These are phyloP conservation scores for Spea bombifrons DNA, from an alignment of 2,113 vertebrate genomes.

Conservation along the genomic window DNA sequence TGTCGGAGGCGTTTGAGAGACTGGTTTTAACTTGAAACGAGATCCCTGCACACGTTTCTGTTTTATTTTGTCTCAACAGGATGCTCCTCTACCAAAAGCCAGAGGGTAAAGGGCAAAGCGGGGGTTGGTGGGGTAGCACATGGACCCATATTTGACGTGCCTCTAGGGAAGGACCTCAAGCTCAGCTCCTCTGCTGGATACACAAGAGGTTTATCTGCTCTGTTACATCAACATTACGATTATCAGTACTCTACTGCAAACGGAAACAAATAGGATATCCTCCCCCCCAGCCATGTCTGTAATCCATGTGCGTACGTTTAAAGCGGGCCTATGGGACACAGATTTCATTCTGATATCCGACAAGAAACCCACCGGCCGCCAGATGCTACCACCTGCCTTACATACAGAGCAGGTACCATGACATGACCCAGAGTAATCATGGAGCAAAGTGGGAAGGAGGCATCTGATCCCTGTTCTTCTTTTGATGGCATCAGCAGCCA, in stretches of 20 bases:
- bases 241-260: conserved; percentile 67
- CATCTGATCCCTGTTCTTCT: no score
- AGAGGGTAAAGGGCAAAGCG: conserved; percentile 11
- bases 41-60: conserved; percentile 8
- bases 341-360: no score
- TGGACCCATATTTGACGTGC: background rate
- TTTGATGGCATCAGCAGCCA: no score
- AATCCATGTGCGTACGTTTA: conserved; percentile 8
- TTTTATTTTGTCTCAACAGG: conserved; percentile 35
- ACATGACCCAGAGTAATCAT: no score
- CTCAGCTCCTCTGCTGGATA: conserved; percentile 30
- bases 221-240: conserved; percentile 61
- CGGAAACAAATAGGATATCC: conserved; percentile 72
- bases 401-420: no score
- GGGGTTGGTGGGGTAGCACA: background rate
- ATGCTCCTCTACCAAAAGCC: conserved; percentile 17
- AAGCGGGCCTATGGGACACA: no score
- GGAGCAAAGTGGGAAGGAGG: no score
- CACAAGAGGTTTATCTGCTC: conserved; percentile 53
- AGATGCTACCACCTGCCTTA: no score
- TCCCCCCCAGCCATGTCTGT: conserved; percentile 58
- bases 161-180: background rate
- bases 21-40: conserved; percentile 30
- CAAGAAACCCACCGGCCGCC: no score
- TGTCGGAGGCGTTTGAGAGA: conserved; percentile 47